Evolutionary conservation across 2,888 invertebrate genomes (phyloP).

Genomic region (Abrostola triplasia): DNA sequence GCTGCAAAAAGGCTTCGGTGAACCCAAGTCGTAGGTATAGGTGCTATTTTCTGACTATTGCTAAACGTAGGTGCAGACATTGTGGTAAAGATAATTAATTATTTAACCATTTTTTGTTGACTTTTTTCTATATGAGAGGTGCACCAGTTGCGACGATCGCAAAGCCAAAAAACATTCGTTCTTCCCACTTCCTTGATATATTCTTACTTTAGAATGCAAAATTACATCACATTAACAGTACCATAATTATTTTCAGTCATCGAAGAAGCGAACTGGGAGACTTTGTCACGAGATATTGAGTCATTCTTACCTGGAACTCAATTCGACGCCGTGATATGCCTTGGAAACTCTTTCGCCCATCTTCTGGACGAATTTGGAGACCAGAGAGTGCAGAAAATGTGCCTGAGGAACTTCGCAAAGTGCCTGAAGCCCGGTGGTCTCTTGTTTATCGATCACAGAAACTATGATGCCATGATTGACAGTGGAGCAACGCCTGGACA

Average conservation of each 20-base stretch:
- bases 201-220: too few relatives aligned
- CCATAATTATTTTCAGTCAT: constrained; percentile 89
- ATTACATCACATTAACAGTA: too few relatives aligned
- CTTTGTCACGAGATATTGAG: constrained; percentile 92
- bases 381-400: constrained; percentile 93
- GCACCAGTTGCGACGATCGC: too few relatives aligned
- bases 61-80: too few relatives aligned
- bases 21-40: too few relatives aligned
- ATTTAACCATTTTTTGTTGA: too few relatives aligned
- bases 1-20: too few relatives aligned
- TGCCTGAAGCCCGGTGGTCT: constrained; percentile 96
- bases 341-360: constrained; percentile 97
- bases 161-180: too few relatives aligned
- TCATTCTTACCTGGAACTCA: constrained; percentile 88
- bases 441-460: constrained; percentile 95
- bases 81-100: too few relatives aligned
- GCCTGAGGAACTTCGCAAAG: constrained; percentile 93
- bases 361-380: constrained; percentile 94
- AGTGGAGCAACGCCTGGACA: constrained; percentile 93
- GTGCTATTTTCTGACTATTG: too few relatives aligned
- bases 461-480: constrained; percentile 94
- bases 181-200: too few relatives aligned
- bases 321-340: constrained; percentile 96
- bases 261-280: constrained; percentile 97
- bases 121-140: too few relatives aligned